phyloP scores from a whole-genome alignment of 2,888 invertebrate genomes.

The Ptychoptera contaminata region DNA sequence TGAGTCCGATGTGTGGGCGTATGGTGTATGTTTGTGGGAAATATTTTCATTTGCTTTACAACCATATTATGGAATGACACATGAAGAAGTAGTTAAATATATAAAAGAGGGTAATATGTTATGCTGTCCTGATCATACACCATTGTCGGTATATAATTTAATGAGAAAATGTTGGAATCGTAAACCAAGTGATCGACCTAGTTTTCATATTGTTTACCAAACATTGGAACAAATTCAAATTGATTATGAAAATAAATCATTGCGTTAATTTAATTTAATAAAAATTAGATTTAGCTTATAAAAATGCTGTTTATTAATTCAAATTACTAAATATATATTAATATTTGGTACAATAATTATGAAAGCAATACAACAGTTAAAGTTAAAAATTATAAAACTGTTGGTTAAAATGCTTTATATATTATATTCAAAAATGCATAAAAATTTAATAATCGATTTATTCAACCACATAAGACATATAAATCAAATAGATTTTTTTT shows the following conservation, averaged over 20 bases:
- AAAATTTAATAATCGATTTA: too few species aligned
- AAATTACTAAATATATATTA: too few species aligned
- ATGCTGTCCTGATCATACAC: slow-evolving; percentile 80
- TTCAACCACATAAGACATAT: too few species aligned
- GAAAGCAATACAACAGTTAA: too few species aligned
- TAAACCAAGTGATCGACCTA: slow-evolving; percentile 70
- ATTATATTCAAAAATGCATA: too few species aligned
- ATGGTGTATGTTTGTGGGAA: slow-evolving; percentile 93
- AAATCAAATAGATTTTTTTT: too few species aligned
- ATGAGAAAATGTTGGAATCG: slow-evolving; percentile 91
- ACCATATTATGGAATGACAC: slow-evolving; percentile 94
- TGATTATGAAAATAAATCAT: slow-evolving; percentile 2
- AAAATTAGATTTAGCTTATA: too few species aligned
- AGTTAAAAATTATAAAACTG: too few species aligned
- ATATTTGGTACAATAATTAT: too few species aligned
- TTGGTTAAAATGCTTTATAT: too few species aligned
- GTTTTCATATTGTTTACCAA: slow-evolving; percentile 68
- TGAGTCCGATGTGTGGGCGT: slow-evolving; percentile 96
- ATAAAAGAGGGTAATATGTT: slow-evolving; percentile 87
- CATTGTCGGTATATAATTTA: slow-evolving; percentile 69
- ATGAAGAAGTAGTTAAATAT: slow-evolving; percentile 90
- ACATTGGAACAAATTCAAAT: slow-evolving; percentile 49
- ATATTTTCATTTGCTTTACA: slow-evolving; percentile 92
- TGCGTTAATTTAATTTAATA: too few species aligned
- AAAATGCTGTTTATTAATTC: too few species aligned